Evolutionary conservation across 1,140 invertebrate species (phyloP), one percentile per base, ranked within the genome.

Genomic region (Sweltsa coloradensis): DNA sequence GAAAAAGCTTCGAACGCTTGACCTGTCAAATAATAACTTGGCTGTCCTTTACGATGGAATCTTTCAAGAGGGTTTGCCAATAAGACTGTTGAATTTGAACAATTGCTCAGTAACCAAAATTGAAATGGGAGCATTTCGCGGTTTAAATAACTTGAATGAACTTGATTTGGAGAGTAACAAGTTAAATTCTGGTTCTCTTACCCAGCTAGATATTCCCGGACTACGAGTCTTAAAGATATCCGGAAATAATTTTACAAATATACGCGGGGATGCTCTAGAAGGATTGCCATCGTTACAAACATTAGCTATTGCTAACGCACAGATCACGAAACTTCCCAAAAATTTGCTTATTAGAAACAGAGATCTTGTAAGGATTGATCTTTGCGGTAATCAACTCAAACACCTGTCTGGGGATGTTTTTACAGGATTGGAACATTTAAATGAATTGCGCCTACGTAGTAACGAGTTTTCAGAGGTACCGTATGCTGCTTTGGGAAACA

Each of bases 401-500:
- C 69, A 74, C 39, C 64, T 87, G 37, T 74, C 79, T 27, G 71
- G 78, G 49, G 76, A 75, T 34, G 67, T 83, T 3, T 86, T 88
- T 57, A 70, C 72, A 13, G 73, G 73, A 6, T 67, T 85, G 27
- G 74, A 76, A n/a, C 75, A 75, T 6, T 69, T 91, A 21, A 78
- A 81, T 57, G 85, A 89, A 56, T 58, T 93, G 14, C 76, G 75
- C 54, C 55, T 92, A 14, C 77, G 79, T 52, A 64, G 75, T 2
- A 92, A 91, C 61, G 64, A 68, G 22, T 78, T 93, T 23, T 64
- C 70, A 19, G 75, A 78, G 7, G 76, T 92, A 45, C 86, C 87
- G 0, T 84, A 89, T 53, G 75, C 77, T 5, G 78, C 87, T 0
- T 65, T 93, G 0, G 72, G 76, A 34, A 83, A 81, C 50, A 70